Conservation (phyloP, 2,113 vertebrate genomes). For the Amphilophus citrinellus region DNA sequence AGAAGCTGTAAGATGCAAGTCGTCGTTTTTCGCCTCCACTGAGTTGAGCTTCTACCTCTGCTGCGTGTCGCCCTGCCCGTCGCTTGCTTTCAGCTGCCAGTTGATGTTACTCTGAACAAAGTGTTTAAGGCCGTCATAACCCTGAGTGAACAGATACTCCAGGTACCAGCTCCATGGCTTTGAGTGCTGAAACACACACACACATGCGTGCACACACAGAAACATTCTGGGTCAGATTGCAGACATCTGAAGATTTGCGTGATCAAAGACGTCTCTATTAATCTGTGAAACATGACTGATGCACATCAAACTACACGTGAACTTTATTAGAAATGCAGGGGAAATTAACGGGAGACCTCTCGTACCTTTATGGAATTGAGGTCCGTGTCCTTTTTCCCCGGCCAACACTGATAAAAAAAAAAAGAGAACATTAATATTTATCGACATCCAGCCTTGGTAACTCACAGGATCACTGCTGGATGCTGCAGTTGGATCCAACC, state of each 20-base stretch:
- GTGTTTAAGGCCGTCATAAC: conserved; percentile 85
- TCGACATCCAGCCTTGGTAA: conserved; percentile 24
- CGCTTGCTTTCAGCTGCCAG: conserved; percentile 14
- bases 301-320: conserved; percentile 30
- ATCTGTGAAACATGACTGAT: conserved; percentile 25
- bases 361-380: conserved; percentile 88
- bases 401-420: conserved; percentile 84
- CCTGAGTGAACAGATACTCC: conserved; percentile 88
- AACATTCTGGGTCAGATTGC: background rate
- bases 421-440: conserved; percentile 73
- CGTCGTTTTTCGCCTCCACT: background rate
- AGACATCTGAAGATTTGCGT: conserved; percentile 11
- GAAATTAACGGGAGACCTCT: conserved; percentile 18
- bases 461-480: conserved; percentile 52
- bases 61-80: background rate
- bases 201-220: background rate
- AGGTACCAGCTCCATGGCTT: conserved; percentile 90
- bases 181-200: conserved; percentile 72
- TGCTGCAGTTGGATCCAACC: conserved; percentile 46
- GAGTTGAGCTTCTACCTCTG: conserved; percentile 3
- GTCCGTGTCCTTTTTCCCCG: conserved; percentile 79
- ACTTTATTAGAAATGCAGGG: conserved; percentile 14
- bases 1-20: background rate
- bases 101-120: conserved; percentile 87
- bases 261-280: conserved; percentile 9